Percentiles rank a stretch among this genome's conserved stretches.
phyloP scores from a whole-genome alignment of 2,888 invertebrate species.

The Melinaea menophilus region DNA sequence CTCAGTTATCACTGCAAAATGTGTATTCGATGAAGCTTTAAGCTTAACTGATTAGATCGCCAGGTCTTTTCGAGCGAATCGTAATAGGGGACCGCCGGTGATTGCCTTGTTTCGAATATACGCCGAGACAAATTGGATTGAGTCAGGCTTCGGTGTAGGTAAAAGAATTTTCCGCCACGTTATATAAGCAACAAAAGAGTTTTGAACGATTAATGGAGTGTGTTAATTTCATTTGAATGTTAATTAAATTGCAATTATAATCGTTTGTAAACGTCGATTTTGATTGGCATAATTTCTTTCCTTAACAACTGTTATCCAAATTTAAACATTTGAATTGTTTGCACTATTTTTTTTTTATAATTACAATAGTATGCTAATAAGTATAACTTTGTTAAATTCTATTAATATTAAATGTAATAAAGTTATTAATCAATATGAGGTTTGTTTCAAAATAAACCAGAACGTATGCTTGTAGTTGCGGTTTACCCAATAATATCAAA shows the following conservation, averaged over 20 bases:
- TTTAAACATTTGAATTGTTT: too few species aligned
- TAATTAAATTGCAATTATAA: slow-evolving; percentile 11
- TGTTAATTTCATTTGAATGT: slow-evolving; percentile 9
- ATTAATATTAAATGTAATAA: background rate
- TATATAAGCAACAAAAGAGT: slow-evolving; percentile 22
- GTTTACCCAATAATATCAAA: slow-evolving; percentile 5
- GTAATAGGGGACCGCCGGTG: slow-evolving; percentile 57
- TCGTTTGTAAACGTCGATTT: slow-evolving; percentile 32
- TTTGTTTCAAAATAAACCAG: background rate
- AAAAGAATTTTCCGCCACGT: slow-evolving; percentile 33
- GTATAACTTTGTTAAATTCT: background rate
- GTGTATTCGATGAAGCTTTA: slow-evolving; percentile 59
- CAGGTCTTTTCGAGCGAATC: slow-evolving; percentile 49
- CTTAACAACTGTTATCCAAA: background rate
- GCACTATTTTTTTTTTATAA: too few species aligned
- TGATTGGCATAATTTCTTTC: slow-evolving; percentile 24
- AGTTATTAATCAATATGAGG: background rate
- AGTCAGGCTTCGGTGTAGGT: slow-evolving; percentile 56
- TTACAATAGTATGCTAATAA: too few species aligned
- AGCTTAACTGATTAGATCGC: slow-evolving; percentile 62
- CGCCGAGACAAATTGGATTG: slow-evolving; percentile 69
- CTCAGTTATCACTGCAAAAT: slow-evolving; percentile 56
- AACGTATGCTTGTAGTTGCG: slow-evolving; percentile 4
- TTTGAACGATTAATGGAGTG: slow-evolving; percentile 9
- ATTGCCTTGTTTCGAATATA: slow-evolving; percentile 67